Conservation (phyloP, 2,113 vertebrate genomes). For the Pelecanus crispus region DNA sequence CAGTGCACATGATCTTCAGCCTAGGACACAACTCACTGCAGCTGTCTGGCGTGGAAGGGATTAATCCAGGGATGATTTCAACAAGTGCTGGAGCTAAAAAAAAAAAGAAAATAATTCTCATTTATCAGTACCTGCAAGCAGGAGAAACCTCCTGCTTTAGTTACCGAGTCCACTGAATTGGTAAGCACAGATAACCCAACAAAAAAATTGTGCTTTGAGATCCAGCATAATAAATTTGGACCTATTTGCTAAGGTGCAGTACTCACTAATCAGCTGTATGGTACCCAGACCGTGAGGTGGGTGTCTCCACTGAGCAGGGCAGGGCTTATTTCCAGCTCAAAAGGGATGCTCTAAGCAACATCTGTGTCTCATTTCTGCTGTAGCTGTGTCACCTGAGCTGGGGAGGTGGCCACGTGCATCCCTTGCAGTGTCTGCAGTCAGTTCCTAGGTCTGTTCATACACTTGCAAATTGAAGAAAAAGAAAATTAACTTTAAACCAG, state of each 20-base stretch:
- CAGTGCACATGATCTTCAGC: too few species aligned
- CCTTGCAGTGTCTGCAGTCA: neutral
- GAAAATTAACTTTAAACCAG: neutral
- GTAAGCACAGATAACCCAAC: neutral
- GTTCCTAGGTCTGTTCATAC: neutral
- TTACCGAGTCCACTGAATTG: neutral
- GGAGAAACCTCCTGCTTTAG: neutral
- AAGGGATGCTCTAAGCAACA: neutral
- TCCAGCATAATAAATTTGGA: neutral
- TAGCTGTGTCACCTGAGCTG: neutral
- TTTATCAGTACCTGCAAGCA: neutral
- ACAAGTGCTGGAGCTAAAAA: neutral
- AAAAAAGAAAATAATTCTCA: neutral
- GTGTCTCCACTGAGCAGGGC: neutral
- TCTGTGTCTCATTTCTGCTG: neutral
- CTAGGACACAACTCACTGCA: neutral
- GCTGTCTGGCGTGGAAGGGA: neutral
- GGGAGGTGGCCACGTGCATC: accelerated
- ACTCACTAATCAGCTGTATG: neutral
- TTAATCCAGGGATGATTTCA: neutral
- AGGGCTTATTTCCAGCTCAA: neutral
- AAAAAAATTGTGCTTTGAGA: neutral
- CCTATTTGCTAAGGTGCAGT: neutral
- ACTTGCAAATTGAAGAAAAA: neutral
- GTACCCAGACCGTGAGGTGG: accelerated